Evolutionary conservation across 2,113 vertebrate species (phyloP).

Genomic region (Azemiops feae): DNA sequence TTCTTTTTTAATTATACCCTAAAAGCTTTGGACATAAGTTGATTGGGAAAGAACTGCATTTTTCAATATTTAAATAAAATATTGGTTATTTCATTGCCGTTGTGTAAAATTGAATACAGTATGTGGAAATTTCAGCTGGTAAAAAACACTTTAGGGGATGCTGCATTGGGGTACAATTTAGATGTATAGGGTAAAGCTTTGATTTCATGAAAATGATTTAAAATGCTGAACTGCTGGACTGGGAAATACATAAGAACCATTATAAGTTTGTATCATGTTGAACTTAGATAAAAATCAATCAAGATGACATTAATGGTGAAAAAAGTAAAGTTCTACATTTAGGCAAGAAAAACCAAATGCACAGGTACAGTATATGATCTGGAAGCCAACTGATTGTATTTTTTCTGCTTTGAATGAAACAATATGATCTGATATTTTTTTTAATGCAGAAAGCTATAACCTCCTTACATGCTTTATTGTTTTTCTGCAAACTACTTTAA

Average conservation of each 20-base stretch:
- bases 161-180: neutral
- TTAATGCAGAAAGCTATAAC: neutral
- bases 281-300: neutral
- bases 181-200: neutral
- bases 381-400: neutral
- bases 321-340: too few species aligned
- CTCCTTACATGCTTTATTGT: too few species aligned
- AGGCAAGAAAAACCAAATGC: too few species aligned
- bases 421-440: neutral
- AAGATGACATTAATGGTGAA: neutral
- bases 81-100: neutral
- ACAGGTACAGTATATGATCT: too few species aligned
- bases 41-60: neutral
- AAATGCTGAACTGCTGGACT: neutral
- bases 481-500: too few species aligned
- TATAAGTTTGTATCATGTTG: neutral
- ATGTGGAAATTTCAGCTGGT: neutral
- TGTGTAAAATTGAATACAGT: neutral
- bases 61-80: neutral
- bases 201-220: neutral
- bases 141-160: neutral
- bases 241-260: neutral
- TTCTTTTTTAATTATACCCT: constrained; percentile 17
- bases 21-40: constrained; percentile 3
- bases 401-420: neutral